Base-by-base conservation (phyloP, 2,888 invertebrate genomes). In the Celastrina argiolus region DNA sequence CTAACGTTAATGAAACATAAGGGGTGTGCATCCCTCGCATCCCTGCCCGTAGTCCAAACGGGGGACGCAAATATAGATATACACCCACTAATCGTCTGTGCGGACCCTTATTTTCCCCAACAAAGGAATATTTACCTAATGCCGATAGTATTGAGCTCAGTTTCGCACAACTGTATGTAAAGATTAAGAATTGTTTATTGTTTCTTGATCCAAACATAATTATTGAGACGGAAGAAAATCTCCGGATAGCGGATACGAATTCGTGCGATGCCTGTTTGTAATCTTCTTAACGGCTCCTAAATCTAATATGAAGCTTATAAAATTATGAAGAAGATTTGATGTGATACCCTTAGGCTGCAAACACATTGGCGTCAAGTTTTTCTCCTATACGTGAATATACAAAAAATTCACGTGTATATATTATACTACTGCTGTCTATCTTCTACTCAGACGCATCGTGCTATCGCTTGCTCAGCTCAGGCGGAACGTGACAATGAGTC, bases 1-100 rank as follows among this genome's bases (percentile, higher is more conserved):
- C 79, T 80, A 75, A 87, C 86, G 88, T 89, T 90, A 89, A 89
- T 89, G 89, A 89, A 89, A 89, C 90, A 89, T 89, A 89, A 89
- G 90, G 89, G 89, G 86, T 84, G 84, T 78, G 79, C 76, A 79
- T 80, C 84, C 86, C 86, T 81, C 78, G 76, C 77, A 80, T 79
- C 82, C 83, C 80, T 78, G 73, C 45, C 79, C 80, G 81, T 81
- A 82, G 81, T 80, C 74, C 75, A 71, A 70, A 72, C 75, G 79
- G 81, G 80, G 75, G 78, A 74, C 68, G 76, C 78, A 79, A 80
- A 81, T 79, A 81, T 78, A 82, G 79, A 80, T 79, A 81, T 76
- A 81, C 73, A 81, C 73, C 72, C 76, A 76, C 81, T 85, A 84
- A 84, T 84, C 84, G 81, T 69, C 69, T 68, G 70, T 66, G 67